Evolutionary conservation across 2,888 invertebrate genomes (phyloP), one percentile per base, ranked within the genome.

Genomic region (Lymantria monacha): DNA sequence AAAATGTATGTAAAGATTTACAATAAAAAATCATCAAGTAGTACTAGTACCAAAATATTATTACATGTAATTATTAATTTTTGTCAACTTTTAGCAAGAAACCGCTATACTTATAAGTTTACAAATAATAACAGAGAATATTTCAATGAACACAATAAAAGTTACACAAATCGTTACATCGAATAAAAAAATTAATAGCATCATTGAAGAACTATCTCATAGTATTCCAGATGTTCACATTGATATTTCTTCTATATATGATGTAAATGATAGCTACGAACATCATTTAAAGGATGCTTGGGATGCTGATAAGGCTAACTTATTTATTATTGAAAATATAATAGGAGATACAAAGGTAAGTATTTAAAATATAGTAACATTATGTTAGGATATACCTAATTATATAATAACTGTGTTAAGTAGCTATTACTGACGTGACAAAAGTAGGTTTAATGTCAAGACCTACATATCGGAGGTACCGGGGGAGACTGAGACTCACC

Each of bases 91-190:
- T 48, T 58, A 83, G 81, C 33, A 79, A 0, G 63, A 74, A 54
- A 66, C 68, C 22, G 75, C 72, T n/a, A 44, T 83, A 1, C 68
- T 74, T 53, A 57, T 81, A 43, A 71, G 69, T 13, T 48, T 83
- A 3, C 81, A 83, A 76, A 70, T 82, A 7, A 57, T 81, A 33
- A 58, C 62, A 2, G 79, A 83, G 46, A 83, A 81, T 49, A 48
- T 56, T 9, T 30, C 36, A 1, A 38, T 57, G 7, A 56, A 59
- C 9, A 40, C 42, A 15, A 55, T 81, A n/a, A 70, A 64, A 52
- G 50, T 72, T 0, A 68, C 54, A 3, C 63, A 79, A 62, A 48
- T 70, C 11, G 50, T 70, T 11, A 66, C 60, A 7, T 55, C 61
- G 3, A 53, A 66, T 9, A 59, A 48, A 12, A 57, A 45, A 22